Percentiles rank a stretch among this genome's conserved stretches.
Evolutionary conservation across 2,113 vertebrate species (phyloP).

Genomic region (Scomber scombrus): DNA sequence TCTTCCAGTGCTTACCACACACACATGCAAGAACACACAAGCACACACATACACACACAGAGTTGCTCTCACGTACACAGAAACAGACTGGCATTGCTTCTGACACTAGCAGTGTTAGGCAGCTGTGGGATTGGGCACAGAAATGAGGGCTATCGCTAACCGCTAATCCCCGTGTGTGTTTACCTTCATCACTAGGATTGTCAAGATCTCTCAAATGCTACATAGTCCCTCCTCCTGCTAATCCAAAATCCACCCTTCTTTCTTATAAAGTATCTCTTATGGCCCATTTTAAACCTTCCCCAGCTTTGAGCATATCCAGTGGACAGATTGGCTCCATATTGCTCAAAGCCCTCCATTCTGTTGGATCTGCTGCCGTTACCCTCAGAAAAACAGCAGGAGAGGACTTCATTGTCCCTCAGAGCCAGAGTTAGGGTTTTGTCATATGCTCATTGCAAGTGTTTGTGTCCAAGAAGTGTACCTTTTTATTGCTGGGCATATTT

Average conservation of each 20-base stretch:
- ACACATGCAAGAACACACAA: slow-evolving; percentile 15
- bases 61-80: slow-evolving; percentile 27
- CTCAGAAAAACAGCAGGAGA: slow-evolving; percentile 50
- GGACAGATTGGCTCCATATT: slow-evolving; percentile 57
- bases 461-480: slow-evolving; percentile 6
- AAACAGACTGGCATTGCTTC: slow-evolving; percentile 71
- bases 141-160: slow-evolving; percentile 65
- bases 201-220: slow-evolving; percentile 49
- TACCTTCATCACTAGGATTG: slow-evolving; percentile 67
- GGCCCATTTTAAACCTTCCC: slow-evolving; percentile 52
- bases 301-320: slow-evolving; percentile 48
- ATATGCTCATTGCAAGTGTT: slow-evolving; percentile 22
- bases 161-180: slow-evolving; percentile 73
- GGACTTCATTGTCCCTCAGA: slow-evolving; percentile 37
- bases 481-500: slow-evolving; percentile 8
- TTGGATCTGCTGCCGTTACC: slow-evolving; percentile 32
- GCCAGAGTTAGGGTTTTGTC: slow-evolving; percentile 36
- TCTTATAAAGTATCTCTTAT: slow-evolving; percentile 47
- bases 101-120: slow-evolving; percentile 61
- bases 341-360: slow-evolving; percentile 41
- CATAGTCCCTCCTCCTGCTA: slow-evolving; percentile 47
- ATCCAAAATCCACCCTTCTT: slow-evolving; percentile 58
- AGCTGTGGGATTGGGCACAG: slow-evolving; percentile 71
- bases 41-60: background rate
- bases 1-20: slow-evolving; percentile 51